Conservation (phyloP, 2,113 vertebrate species). For the Melierax canorus region DNA sequence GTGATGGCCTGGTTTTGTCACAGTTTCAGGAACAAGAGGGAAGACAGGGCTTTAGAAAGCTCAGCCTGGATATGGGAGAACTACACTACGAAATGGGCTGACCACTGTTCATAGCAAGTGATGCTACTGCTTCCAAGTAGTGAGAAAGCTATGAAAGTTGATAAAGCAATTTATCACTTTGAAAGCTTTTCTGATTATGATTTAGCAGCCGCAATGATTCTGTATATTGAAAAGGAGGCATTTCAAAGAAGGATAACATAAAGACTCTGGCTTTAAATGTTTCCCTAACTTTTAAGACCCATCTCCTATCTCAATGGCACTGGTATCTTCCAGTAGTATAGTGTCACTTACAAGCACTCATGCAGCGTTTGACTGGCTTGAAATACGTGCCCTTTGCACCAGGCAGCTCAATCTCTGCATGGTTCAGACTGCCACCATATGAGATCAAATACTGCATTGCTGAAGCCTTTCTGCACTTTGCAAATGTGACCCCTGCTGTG, state of each 20-base stretch:
- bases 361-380: not conserved
- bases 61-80: not conserved
- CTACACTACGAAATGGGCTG: not conserved
- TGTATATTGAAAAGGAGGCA: not conserved
- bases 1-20: not conserved
- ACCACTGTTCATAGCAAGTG: not conserved
- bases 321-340: not conserved
- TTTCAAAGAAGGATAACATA: not conserved
- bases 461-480: slow-evolving; percentile 14
- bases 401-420: not conserved
- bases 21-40: not conserved
- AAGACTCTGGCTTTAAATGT: not conserved
- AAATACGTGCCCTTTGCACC: slow-evolving; percentile 19
- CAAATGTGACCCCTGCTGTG: slow-evolving; percentile 17
- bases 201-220: not conserved
- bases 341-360: not conserved
- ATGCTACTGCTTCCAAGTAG: not conserved
- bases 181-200: not conserved
- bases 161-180: not conserved
- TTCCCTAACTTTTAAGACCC: not conserved
- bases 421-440: not conserved
- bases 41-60: not conserved
- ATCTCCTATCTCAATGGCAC: not conserved
- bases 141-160: not conserved
- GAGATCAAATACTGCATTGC: slow-evolving; percentile 38